Evolutionary conservation across 2,113 vertebrate genomes (phyloP), one percentile per base, ranked within the genome.

Genomic region (Anarrhichthys ocellatus): DNA sequence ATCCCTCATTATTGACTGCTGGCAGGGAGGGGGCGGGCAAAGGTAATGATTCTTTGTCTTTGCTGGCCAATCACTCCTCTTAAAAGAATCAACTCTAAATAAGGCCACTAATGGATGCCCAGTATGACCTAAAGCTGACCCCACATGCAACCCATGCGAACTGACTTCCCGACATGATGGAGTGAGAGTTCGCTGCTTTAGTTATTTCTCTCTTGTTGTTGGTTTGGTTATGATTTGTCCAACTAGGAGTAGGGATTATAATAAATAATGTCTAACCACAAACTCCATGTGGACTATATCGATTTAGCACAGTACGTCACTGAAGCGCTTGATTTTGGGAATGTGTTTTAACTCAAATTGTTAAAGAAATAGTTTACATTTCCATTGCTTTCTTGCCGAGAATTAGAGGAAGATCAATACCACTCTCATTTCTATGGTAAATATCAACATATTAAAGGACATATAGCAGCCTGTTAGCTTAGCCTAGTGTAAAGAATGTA

Each of bases 1-100:
- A 95, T 94, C 92, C 88, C 88, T 95, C 89, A 93, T 94, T 95
- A 96, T 96, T 96, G 95, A 96, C 92, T 92, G 91, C 92, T 94
- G 91, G 91, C 90, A 94, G 93, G 90, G 94, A 92, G 92, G 92
- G 92, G 93, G 92, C 87, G 91, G 92, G 91, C 87, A 91, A 91
- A 90, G 92, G 91, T 95, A 95, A 95, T 95, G 94, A 95, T 94
- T 95, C 95, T 92, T 93, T 94, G 86, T 94, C 93, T 94, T 93
- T 87, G 88, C 92, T 90, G 87, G 91, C 92, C 93, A 93, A 93
- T 95, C 94, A 91, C 91, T 94, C 94, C 92, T 88, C 89, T 94
- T 94, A 94, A 94, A 93, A 89, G 92, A 94, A 93, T 92, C 92
- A 93, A 90, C 92, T 94, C 93, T 95, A 92, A 94, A 94, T 94